Evolutionary conservation across 2,888 invertebrate genomes (phyloP).

Genomic region (Yponomeuta evonymella): DNA sequence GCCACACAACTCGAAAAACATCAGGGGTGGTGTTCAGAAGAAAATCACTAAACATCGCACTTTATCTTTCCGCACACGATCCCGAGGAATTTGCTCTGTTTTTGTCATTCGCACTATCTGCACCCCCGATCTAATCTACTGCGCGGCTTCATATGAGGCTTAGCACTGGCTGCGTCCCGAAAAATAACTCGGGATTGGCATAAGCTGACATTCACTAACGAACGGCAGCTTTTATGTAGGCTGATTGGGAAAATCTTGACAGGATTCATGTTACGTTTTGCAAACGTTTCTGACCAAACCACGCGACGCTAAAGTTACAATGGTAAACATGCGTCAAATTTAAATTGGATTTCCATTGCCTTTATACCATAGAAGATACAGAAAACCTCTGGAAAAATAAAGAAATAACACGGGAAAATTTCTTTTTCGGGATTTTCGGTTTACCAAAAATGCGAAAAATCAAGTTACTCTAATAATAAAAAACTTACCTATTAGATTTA

Average conservation of each 20-base stretch:
- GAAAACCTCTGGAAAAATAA: too few relatives aligned
- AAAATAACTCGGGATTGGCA: neutral
- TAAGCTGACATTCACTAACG: neutral
- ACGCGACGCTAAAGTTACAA: neutral
- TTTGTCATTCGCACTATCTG: slow-evolving; percentile 32
- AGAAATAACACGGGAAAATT: too few relatives aligned
- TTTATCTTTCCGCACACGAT: slow-evolving; percentile 38
- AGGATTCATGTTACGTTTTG: neutral
- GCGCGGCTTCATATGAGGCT: slow-evolving; percentile 30
- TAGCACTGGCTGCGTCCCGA: neutral
- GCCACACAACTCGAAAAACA: slow-evolving; percentile 5
- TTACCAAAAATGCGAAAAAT: too few relatives aligned
- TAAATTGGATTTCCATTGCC: too few relatives aligned
- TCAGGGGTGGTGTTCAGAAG: slow-evolving; percentile 27
- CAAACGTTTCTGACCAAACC: neutral
- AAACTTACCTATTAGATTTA: too few relatives aligned
- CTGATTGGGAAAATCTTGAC: neutral
- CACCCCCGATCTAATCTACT: slow-evolving; percentile 30
- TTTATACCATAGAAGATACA: too few relatives aligned
- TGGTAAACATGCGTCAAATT: too few relatives aligned
- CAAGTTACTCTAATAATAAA: too few relatives aligned
- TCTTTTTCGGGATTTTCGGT: too few relatives aligned
- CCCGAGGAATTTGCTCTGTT: slow-evolving; percentile 37
- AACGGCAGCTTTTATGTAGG: neutral
- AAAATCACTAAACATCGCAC: slow-evolving; percentile 34